These are phyloP conservation scores for Lumbricus terrestris DNA, from an alignment of 2,888 invertebrate species.

Conservation along the genomic window DNA sequence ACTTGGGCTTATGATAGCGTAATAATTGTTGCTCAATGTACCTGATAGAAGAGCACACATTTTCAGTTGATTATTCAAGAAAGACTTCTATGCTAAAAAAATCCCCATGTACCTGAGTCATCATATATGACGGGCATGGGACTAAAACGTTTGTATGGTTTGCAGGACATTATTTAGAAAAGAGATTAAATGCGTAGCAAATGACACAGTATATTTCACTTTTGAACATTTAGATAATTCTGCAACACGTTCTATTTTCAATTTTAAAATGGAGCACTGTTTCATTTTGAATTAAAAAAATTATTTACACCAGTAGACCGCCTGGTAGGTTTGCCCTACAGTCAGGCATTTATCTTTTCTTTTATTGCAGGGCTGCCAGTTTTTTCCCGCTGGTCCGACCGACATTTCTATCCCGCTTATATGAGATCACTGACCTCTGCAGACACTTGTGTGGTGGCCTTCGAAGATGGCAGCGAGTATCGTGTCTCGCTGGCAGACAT, in stretches of 20 bases:
- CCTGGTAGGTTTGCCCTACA: neutral
- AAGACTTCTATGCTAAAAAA: too few species aligned
- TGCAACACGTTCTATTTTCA: too few species aligned
- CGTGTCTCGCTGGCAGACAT: neutral
- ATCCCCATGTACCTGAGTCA: neutral
- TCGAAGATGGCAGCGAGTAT: slow-evolving; percentile 18
- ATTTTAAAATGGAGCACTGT: too few species aligned
- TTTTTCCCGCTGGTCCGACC: slow-evolving; percentile 18
- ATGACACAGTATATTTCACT: too few species aligned
- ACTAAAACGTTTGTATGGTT: neutral
- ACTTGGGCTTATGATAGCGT: too few species aligned
- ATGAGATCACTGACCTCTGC: neutral
- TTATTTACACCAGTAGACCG: neutral
- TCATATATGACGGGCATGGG: neutral
- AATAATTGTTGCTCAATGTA: too few species aligned
- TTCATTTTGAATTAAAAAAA: neutral
- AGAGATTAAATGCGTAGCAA: neutral
- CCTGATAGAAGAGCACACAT: too few species aligned
- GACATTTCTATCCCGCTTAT: neutral
- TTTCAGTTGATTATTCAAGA: too few species aligned
- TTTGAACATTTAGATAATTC: too few species aligned
- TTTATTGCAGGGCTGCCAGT: slow-evolving; percentile 5
- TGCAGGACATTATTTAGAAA: neutral
- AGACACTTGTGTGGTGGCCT: neutral
- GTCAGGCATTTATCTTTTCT: neutral